Base-by-base conservation (phyloP, 2,113 vertebrate genomes). In the Urocynchramus pylzowi region DNA sequence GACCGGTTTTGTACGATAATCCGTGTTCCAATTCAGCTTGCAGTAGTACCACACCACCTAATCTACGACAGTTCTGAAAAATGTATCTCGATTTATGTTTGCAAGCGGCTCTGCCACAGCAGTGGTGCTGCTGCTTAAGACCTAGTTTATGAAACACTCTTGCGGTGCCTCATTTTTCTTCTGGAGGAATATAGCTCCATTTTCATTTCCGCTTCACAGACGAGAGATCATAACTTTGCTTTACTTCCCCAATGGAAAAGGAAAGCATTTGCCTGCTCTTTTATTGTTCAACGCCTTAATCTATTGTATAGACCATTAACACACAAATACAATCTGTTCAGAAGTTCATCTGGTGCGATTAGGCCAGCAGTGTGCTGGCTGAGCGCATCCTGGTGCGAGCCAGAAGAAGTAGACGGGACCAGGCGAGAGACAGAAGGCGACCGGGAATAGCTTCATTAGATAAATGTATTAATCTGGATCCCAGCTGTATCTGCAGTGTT, bases 401-500 rank as follows among this genome's bases (percentile, higher is more conserved):
- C 75, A 84, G 83, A 5, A 59, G 57, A 7, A 31, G 37, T 24
- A 70, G 71, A 65, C 60, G 27, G 61, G 68, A 80, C 76, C 33
- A 33, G 44, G 37, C 26, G 30, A 75, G 42, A 77, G 80, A 37
- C 67, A 82, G 74, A 44, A 83, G 79, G 87, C 45, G 54, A 31
- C 67, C 3, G 45, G 69, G 77, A 93, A 87, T 53, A 74, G 67
- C 80, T 95, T 82, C 87, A 94, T 87, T 90, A 95, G 95, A 95
- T 90, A 90, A 81, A 45, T 19, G 26, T 69, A 69, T 93, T 89
- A 95, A 96, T 97, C 97, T 98, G 98, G 95, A 69, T 84, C 73
- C 90, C 98, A 98, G 97, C 98, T 98, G 98, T 82, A 70, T 88
- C 77, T 57, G 85, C 93, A 84, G 56, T 7, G 80, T 76, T 96